A percentile compares a stretch with the other conserved stretches of the same genome.
Evolutionary conservation across 1,140 invertebrate genomes (phyloP).

Genomic region (Fopius arisanus): DNA sequence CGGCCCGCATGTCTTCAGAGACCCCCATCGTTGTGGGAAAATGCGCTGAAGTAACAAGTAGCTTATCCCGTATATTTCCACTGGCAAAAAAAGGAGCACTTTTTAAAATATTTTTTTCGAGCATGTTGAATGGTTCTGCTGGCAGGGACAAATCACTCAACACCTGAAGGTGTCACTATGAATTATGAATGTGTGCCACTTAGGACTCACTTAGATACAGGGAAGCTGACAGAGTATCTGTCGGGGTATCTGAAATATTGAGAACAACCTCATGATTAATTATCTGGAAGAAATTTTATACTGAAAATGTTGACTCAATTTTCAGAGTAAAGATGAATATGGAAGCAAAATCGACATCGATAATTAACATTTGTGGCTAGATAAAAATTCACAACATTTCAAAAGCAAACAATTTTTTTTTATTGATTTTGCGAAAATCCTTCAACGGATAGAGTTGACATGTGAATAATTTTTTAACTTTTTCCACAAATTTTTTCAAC

Average conservation of each 20-base stretch:
- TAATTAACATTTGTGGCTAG: too few relatives aligned
- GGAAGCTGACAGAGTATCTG: conserved; percentile 55
- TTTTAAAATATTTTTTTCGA: conserved; percentile 6
- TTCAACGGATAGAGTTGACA: too few relatives aligned
- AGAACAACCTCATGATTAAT: background rate
- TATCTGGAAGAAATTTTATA: background rate
- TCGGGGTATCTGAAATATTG: conserved; percentile 3
- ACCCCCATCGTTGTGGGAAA: background rate
- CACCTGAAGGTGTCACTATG: conserved; percentile 39
- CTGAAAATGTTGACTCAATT: background rate
- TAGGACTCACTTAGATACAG: conserved; percentile 39
- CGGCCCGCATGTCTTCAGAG: background rate
- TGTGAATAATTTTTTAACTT: too few relatives aligned
- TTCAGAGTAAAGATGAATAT: too few relatives aligned
- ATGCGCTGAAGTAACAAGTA: background rate
- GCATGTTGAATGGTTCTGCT: conserved; percentile 27
- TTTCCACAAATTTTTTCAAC: too few relatives aligned
- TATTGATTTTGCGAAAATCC: too few relatives aligned
- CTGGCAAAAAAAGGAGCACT: background rate
- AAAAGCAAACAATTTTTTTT: too few relatives aligned
- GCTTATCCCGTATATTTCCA: background rate
- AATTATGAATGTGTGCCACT: conserved; percentile 30
- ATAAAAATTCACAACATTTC: too few relatives aligned
- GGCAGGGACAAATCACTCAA: conserved; percentile 60
- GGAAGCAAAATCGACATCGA: too few relatives aligned